These are phyloP conservation scores for Drosophila multiciliata DNA, from an alignment of 2,888 invertebrate genomes.

Conservation along the genomic window DNA sequence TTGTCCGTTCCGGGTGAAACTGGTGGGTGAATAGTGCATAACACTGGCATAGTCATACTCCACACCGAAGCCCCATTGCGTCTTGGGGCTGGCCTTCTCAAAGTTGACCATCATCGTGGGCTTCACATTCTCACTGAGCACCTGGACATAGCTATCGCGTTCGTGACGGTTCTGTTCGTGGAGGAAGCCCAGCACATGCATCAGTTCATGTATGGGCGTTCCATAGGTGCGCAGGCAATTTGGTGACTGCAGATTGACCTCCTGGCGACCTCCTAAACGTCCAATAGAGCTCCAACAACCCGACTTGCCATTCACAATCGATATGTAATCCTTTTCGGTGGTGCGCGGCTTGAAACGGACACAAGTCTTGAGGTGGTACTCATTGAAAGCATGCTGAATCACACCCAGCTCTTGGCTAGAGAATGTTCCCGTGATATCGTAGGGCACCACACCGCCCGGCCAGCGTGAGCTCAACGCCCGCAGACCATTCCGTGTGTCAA, in stretches of 20 bases:
- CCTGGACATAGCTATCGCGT: constrained; percentile 88
- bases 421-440: constrained; percentile 88
- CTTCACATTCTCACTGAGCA: constrained; percentile 89
- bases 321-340: constrained; percentile 89
- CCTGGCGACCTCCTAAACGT: constrained; percentile 87
- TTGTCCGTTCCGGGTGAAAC: constrained; percentile 90
- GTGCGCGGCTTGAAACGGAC: constrained; percentile 88
- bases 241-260: constrained; percentile 90
- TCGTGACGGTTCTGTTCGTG: constrained; percentile 93
- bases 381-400: constrained; percentile 89
- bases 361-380: constrained; percentile 91
- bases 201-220: constrained; percentile 91
- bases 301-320: constrained; percentile 88
- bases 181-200: constrained; percentile 92
- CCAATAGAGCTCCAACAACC: constrained; percentile 94
- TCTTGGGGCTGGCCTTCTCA: constrained; percentile 87
- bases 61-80: constrained; percentile 88
- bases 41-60: constrained; percentile 92
- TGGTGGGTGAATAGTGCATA: constrained; percentile 92
- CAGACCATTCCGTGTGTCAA: constrained; percentile 87
- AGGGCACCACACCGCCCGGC: constrained; percentile 90
- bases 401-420: constrained; percentile 86
- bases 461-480: constrained; percentile 87
- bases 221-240: constrained; percentile 90
- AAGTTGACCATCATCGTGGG: constrained; percentile 89